Percentiles rank a stretch among this genome's conserved stretches.
These are phyloP conservation scores for Drosophila fungiperda DNA, from an alignment of 2,888 invertebrate species.

Conservation along the genomic window DNA sequence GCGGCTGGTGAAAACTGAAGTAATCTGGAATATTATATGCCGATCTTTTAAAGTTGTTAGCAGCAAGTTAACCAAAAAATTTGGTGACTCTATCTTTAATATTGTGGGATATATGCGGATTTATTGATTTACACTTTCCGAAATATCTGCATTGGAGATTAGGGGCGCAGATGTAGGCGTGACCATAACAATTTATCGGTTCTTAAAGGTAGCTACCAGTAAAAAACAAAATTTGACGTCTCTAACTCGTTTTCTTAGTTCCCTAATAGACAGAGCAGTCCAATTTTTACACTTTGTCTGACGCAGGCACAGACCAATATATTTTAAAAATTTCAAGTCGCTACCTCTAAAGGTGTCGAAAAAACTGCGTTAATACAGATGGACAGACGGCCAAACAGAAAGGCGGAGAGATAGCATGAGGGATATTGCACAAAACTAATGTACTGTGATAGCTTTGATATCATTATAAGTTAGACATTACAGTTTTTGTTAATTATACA, in stretches of 20 bases:
- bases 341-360: no score
- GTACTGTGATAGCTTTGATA: no score
- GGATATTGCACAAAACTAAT: no score
- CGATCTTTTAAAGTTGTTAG: background rate
- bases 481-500: background rate
- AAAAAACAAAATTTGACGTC: background rate
- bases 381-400: no score
- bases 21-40: background rate
- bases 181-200: background rate
- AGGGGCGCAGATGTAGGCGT: background rate
- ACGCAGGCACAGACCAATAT: no score
- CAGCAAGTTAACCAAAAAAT: background rate
- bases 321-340: no score
- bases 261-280: no score
- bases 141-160: background rate
- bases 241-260: no score
- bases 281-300: no score
- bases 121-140: background rate
- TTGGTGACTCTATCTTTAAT: background rate
- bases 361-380: no score
- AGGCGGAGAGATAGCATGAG: no score
- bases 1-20: no score
- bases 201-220: background rate
- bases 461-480: background rate
- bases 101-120: background rate